Evolutionary conservation across 2,113 vertebrate species (phyloP).

Genomic region (Choloepus hoffmanni): DNA sequence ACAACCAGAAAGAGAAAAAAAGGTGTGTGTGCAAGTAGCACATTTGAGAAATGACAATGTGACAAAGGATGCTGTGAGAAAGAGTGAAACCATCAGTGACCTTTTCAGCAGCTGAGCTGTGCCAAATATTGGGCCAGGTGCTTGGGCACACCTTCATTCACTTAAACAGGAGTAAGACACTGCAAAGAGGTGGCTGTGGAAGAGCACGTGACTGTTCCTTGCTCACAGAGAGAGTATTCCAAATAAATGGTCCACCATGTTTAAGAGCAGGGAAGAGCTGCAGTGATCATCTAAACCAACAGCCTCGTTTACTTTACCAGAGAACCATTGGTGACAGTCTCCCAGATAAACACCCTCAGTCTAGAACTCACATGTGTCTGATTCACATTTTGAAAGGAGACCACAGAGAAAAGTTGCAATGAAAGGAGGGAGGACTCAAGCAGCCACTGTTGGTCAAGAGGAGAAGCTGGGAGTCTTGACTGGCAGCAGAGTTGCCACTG

Average conservation of each 20-base stretch:
- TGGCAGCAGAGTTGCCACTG: background rate
- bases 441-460: background rate
- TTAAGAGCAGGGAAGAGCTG: background rate
- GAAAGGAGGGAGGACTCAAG: background rate
- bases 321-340: background rate
- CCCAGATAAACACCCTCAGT: background rate
- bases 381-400: background rate
- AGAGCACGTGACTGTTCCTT: background rate
- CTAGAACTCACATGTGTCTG: background rate
- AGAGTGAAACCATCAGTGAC: background rate
- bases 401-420: background rate
- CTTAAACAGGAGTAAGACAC: background rate
- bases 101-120: background rate
- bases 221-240: background rate
- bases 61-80: slow-evolving; percentile 1
- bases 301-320: background rate
- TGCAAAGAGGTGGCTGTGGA: background rate
- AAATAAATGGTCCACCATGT: background rate
- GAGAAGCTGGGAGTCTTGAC: background rate
- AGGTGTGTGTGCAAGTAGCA: slow-evolving; percentile 72
- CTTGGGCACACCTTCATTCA: background rate
- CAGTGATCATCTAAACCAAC: background rate
- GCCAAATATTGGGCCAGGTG: background rate
- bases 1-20: slow-evolving; percentile 61
- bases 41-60: slow-evolving; percentile 8